Conservation (phyloP, 2,888 invertebrate species). For the Gibbula magus region DNA sequence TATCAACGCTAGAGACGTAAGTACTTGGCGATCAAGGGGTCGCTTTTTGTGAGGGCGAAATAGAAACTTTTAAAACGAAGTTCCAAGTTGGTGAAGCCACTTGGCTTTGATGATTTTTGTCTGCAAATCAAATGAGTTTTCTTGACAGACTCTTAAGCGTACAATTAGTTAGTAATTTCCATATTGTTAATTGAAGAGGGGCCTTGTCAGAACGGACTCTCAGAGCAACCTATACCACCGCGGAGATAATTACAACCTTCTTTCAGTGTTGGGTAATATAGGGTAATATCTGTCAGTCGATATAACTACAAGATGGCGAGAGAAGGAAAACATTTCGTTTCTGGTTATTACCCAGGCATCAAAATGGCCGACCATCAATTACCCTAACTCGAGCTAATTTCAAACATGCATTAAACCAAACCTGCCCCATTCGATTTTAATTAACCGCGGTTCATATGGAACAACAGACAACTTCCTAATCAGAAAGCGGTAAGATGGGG, state of each 20-base stretch:
- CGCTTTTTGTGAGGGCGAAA: background rate
- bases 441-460: background rate
- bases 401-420: constrained; percentile 9
- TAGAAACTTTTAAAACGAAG: background rate
- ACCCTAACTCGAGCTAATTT: constrained; percentile 19
- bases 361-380: constrained; percentile 20
- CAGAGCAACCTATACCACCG: background rate
- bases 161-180: constrained; percentile 26
- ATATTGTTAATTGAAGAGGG: constrained; percentile 19
- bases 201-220: background rate
- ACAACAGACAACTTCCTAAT: constrained; percentile 10
- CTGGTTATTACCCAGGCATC: background rate
- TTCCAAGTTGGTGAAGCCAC: background rate
- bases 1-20: too few species aligned
- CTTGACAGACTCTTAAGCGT: constrained; percentile 9
- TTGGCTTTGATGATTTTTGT: constrained; percentile 7
- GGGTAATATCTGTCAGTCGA: constrained; percentile 4
- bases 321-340: background rate
- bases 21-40: too few species aligned
- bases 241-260: constrained; percentile 6
- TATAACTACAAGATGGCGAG: background rate
- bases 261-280: background rate
- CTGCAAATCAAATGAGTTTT: constrained; percentile 2
- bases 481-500: background rate
- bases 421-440: constrained; percentile 5